Base-by-base conservation (phyloP, 2,797 vertebrate genomes). In the Adelosebastes latens region DNA sequence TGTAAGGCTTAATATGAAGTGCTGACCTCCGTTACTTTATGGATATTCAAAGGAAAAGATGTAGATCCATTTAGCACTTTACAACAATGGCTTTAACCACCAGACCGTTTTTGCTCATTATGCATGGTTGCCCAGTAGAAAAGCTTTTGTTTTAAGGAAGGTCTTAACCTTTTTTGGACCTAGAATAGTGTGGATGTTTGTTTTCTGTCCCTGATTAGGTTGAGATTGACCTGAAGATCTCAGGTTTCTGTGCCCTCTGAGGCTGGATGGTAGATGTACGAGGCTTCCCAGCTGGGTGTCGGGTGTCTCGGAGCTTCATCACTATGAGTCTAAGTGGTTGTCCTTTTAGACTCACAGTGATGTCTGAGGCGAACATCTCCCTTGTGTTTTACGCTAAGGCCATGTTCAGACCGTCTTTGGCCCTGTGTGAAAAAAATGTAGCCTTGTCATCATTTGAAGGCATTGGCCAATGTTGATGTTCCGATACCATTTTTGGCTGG, bases 31-130 rank as follows among this genome's bases (percentile, higher is more conserved):
- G 20, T 32, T 75, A 42, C 49, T 81, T 76, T 29, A 49, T 65
- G 69, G 72, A 52, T 14, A 77, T 61, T 67, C 46, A 65, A 60
- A 64, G 61, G 20, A 84, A 64, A 16, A 62, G 61, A 52, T 79
- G 32, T 55, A 27, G 29, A 74, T 77, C 46, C 20, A 79, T 39
- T 46, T 27, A 59, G 24, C 11, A 13, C 39, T 14, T 46, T 22
- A 74, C 13, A 31, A 24, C 27, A 59, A 27, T 63, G 62, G 53
- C 59, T 72, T 64, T 36, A 63, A 64, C 52, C 56, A 36, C 24
- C 39, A 29, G 20, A 53, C 34, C 59, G 18, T 61, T 52, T 52
- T 61, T 34, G 22, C 64, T 76, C 25, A 55, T 32, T 29, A 31
- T 22, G 16, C 11, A 29, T 52, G 34, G 36, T 42, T 42, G 11